Evolutionary conservation across 1,140 invertebrate genomes (phyloP).

Genomic region (Drosophila pachea): DNA sequence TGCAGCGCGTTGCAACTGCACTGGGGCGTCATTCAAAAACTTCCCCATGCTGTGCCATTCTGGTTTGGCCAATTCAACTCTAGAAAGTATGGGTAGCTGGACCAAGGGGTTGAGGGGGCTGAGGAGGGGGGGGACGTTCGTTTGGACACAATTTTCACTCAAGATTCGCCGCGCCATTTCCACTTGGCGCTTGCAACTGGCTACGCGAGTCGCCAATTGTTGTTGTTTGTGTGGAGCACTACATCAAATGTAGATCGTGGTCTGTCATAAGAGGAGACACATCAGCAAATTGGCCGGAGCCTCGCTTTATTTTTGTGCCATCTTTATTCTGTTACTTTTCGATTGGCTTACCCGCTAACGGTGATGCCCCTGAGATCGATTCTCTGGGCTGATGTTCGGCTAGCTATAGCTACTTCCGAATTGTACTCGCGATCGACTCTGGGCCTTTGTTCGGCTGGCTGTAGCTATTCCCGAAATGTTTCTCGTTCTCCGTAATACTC

Average conservation of each 20-base stretch:
- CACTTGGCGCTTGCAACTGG: constrained; percentile 17
- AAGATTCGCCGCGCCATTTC: constrained; percentile 5
- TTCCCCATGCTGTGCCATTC: neutral
- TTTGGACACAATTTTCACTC: constrained; percentile 18
- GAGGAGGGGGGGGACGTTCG: constrained; percentile 16
- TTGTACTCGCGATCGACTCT: constrained; percentile 25
- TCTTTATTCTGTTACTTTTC: too few relatives aligned
- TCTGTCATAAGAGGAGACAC: constrained; percentile 28
- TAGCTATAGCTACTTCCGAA: constrained; percentile 1
- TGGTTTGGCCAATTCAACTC: constrained; percentile 3
- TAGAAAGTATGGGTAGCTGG: constrained; percentile 14
- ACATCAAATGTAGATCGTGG: constrained; percentile 27
- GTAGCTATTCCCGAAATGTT: too few relatives aligned
- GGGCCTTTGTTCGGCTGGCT: neutral
- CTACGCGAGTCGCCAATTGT: neutral
- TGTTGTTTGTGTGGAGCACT: constrained; percentile 24
- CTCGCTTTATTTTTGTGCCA: neutral
- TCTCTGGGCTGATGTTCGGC: too few relatives aligned
- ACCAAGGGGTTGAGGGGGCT: too few relatives aligned
- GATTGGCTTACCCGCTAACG: constrained; percentile 34
- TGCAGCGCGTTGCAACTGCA: neutral
- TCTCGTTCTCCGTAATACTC: too few relatives aligned
- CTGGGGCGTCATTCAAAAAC: constrained; percentile 11
- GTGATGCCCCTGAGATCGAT: neutral
- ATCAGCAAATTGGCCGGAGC: constrained; percentile 30